Evolutionary conservation across 2,888 invertebrate species (phyloP), one percentile per base, ranked within the genome.

Genomic region (Harmothoe impar): DNA sequence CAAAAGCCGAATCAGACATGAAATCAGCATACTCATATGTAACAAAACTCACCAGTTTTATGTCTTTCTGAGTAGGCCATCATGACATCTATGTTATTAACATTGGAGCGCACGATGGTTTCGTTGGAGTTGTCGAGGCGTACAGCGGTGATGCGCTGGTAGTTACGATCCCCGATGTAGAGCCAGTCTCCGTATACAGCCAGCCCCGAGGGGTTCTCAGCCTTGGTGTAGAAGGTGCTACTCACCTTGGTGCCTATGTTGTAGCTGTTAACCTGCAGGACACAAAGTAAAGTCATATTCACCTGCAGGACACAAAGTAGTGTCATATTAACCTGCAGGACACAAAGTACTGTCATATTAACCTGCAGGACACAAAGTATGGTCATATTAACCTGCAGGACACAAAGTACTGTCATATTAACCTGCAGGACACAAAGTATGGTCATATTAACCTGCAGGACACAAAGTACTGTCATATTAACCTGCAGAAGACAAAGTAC

Each of bases 101-200:
- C 43, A 35, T 90, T 94, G 33, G 51, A 31, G 35, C 89, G 77
- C 3, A 91, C 51, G 29, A 78, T 62, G 15, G 72, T 86, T n/a
- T 52, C 98, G 90, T 97, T 97, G 0, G 98, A 98, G 78, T 97
- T 97, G 25, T 72, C 98, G 12, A 98, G 96, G 94, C 98, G 98
- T 0, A 98, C 97, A 90, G 98, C 97, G 78, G 98, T 97, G 89
- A 99, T 97, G 95, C 98, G 98, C 94, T 99, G 99, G 95, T 98
- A 98, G 0, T 97, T 96, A 0, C 98, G 97, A 95, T 99, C 99
- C 31, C 99, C 96, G 92, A 98, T 98, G 95, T 98, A 99, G 0
- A 99, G 96, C 33, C 97, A 96, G 12, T 97, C 97, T 91, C 98
- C 98, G 54, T 98, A 97, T 0, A 99, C 97, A 0, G 97, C 98